Conservation (phyloP, 2,113 vertebrate species). For the Mystacornis crossleyi region DNA sequence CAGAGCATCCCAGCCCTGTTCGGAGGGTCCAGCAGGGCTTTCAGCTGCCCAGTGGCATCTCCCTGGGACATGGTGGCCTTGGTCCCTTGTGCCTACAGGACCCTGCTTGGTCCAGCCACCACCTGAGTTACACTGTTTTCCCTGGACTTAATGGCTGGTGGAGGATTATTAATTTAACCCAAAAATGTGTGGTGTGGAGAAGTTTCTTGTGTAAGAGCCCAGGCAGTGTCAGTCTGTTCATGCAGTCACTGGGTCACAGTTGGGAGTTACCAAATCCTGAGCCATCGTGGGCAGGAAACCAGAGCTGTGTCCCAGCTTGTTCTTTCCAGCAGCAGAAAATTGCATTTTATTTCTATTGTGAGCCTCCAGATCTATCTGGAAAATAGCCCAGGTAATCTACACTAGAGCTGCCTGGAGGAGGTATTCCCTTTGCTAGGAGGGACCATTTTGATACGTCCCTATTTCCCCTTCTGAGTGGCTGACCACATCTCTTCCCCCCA, state of each 20-base stretch:
- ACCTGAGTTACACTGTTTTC: neutral
- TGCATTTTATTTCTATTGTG: neutral
- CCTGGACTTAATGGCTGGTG: neutral
- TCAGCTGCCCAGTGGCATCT: neutral
- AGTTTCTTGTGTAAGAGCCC: neutral
- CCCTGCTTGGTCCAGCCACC: neutral
- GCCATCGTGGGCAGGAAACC: neutral
- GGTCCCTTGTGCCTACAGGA: neutral
- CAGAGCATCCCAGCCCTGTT: neutral
- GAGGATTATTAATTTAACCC: neutral
- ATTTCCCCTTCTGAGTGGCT: neutral
- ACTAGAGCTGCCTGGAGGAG: neutral
- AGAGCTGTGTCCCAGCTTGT: neutral
- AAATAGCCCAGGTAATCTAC: neutral
- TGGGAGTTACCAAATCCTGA: neutral
- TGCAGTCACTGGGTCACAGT: accelerated
- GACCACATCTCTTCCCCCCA: accelerated
- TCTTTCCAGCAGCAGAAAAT: neutral
- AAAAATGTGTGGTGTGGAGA: neutral
- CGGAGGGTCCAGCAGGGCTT: neutral
- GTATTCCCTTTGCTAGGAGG: neutral
- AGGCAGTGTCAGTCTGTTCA: neutral
- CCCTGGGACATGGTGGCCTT: neutral
- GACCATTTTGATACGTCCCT: neutral
- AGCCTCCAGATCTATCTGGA: neutral